Evolutionary conservation across 2,797 vertebrate species (phyloP), one percentile per base, ranked within the genome.

Genomic region (Gambelia wislizenii): DNA sequence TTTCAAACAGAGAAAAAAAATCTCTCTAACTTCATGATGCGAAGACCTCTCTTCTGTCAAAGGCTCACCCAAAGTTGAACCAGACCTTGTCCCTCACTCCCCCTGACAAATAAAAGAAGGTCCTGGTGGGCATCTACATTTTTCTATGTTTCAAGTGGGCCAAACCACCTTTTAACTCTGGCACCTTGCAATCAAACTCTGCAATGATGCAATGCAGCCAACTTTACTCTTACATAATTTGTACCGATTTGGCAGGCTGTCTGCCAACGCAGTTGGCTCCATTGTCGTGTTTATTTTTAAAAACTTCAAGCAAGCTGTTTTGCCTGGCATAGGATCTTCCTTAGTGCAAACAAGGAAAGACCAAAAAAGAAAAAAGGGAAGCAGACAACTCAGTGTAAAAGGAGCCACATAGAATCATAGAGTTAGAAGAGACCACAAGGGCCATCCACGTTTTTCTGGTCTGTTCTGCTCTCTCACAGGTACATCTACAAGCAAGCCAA

Each of bases 241-340:
- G 86, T 92, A 87, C 92, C 87, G 86, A 86, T 89, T 95, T 94
- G 93, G 84, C 77, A 91, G 95, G 95, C 94, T 89, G 39, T 0
- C 87, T 95, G 93, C 95, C 94, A 94, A 84, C 87, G 42, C 0
- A 86, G 86, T 52, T 91, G 87, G 93, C 92, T 87, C 96, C 94
- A 91, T 64, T 89, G 10, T 8, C 12, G 44, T 2, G 49, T 36
- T 30, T 74, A 54, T 84, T 72, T 74, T 72, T 54, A 49, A 74
- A 84, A 74, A 30, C 2, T 2, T 39, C 36, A 87, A 92, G 88
- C 93, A 69, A n/a, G 87, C 56, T 82, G 83, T 84, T 67, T 84
- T 87, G 80, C 91, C 86, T 86, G 47, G 70, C 86, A 59, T 47
- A 4, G 54, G 83, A 84, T 91, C 91, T 93, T 83, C 87, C 89